Percentiles rank a stretch among this genome's conserved stretches.
Evolutionary conservation across 2,888 invertebrate genomes (phyloP).

Genomic region (Muscina levida): DNA sequence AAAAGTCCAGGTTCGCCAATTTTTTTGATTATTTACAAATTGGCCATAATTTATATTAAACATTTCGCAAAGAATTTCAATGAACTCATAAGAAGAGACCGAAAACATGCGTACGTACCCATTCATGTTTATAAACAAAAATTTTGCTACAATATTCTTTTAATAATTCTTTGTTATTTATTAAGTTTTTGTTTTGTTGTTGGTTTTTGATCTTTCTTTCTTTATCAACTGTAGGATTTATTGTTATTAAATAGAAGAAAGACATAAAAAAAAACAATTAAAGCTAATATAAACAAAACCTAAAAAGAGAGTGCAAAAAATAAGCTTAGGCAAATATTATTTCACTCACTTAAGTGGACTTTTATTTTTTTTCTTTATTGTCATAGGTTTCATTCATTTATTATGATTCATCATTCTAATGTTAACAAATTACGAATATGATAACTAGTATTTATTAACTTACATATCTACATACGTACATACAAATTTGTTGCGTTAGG

Average conservation of each 20-base stretch:
- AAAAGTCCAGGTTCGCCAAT: too few species aligned
- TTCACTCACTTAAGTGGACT: slow-evolving; percentile 32
- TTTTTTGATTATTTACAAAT: too few species aligned
- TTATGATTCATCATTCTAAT: slow-evolving; percentile 26
- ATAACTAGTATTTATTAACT: too few species aligned
- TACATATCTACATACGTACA: not conserved
- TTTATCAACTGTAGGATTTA: slow-evolving; percentile 28
- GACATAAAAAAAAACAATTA: not conserved
- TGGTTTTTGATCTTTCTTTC: slow-evolving; percentile 19
- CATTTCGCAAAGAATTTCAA: too few species aligned
- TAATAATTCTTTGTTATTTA: slow-evolving; percentile 9
- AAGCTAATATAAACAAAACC: slow-evolving; percentile 21
- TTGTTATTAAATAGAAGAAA: slow-evolving; percentile 46
- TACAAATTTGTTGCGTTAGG: not conserved
- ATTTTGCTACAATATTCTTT: too few species aligned
- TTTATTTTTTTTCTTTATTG: slow-evolving; percentile 23
- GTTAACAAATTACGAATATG: not conserved
- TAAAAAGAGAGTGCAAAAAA: slow-evolving; percentile 40
- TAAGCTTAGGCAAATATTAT: slow-evolving; percentile 51
- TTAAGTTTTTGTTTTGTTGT: slow-evolving; percentile 24
- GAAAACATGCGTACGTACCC: too few species aligned
- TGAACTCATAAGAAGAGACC: too few species aligned
- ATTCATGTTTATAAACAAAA: slow-evolving; percentile 46
- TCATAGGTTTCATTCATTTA: slow-evolving; percentile 21
- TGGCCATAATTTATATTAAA: too few species aligned